These are phyloP conservation scores for Dascyllus trimaculatus DNA, from an alignment of 2,113 vertebrate genomes.

Conservation along the genomic window DNA sequence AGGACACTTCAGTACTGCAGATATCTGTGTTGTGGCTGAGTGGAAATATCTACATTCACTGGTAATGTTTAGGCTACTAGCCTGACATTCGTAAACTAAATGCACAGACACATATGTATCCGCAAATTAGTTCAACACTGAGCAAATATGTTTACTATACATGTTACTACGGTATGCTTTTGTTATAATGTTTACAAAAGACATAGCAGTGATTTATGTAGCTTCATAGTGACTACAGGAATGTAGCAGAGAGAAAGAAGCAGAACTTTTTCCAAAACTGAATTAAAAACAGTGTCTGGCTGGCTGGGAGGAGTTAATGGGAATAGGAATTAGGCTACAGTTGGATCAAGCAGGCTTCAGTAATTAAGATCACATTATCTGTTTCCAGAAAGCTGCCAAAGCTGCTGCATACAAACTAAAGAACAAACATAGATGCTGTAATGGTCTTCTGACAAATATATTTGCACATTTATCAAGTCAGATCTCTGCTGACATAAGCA, in stretches of 20 bases:
- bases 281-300: constrained; percentile 8
- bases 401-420: no score
- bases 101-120: no score
- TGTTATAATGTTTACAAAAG: no score
- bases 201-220: no score
- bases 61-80: not conserved
- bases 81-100: not conserved
- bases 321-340: not conserved
- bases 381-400: constrained; percentile 8
- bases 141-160: no score
- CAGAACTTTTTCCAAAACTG: not conserved
- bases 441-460: not conserved
- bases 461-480: not conserved
- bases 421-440: no score
- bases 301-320: constrained; percentile 1
- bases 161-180: no score
- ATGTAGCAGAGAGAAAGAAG: no score
- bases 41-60: not conserved
- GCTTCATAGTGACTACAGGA: no score
- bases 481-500: not conserved
- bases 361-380: constrained; percentile 6
- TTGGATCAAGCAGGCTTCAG: not conserved
- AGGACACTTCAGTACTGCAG: not conserved
- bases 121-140: no score
- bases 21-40: constrained; percentile 8